Evolutionary conservation across 2,888 invertebrate genomes (phyloP), one percentile per base, ranked within the genome.

Genomic region (Protodeltote pygarga): DNA sequence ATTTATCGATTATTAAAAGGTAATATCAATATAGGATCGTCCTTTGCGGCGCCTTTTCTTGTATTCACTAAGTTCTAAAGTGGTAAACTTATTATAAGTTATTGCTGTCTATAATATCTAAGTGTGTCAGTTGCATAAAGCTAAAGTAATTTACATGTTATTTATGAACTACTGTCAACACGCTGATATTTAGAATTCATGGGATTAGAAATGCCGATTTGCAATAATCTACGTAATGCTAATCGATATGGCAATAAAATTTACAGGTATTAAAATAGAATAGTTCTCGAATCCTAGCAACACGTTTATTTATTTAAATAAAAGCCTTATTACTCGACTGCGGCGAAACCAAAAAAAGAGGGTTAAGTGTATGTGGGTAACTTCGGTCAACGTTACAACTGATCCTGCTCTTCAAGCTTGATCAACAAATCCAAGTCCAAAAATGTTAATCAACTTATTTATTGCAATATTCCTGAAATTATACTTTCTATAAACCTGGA

Each of bases 1-100:
- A 49, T 34, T 17, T 64, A 44, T 48, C 48, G 64, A 45, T 49
- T 57, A 59, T 59, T 59, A 59, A 57, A 44, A 15, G 57, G 23
- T 55, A 35, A 25, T 62, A 62, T 47, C 38, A 47, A 62, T 47
- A 41, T 29, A 35, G 16, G 14, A 41, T 41, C 14, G 32, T 37
- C 13, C 13, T 45, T 28, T 20, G 63, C 47, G 37, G 40, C 15
- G 25, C 25, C 63, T 55, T 62, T 54, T 39, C 27, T 37, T 41
- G 8, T 23, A 38, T 34, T 34, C 21, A 20, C 13, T 5, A 17
- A 15, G 23, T 23, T 52, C 3, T 33, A 16, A 28, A 14, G 23
- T 27, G 6, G 5, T n/a, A n/a, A 3, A 10, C 21, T 27, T 55
- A 54, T 37, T 54, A 62, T 33, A n/a, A n/a, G n/a, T 46, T 61